A percentile compares a stretch with the other conserved stretches of the same genome.
phyloP scores from a whole-genome alignment of 2,888 invertebrate genomes.

The Thysanoteuthis rhombus region DNA sequence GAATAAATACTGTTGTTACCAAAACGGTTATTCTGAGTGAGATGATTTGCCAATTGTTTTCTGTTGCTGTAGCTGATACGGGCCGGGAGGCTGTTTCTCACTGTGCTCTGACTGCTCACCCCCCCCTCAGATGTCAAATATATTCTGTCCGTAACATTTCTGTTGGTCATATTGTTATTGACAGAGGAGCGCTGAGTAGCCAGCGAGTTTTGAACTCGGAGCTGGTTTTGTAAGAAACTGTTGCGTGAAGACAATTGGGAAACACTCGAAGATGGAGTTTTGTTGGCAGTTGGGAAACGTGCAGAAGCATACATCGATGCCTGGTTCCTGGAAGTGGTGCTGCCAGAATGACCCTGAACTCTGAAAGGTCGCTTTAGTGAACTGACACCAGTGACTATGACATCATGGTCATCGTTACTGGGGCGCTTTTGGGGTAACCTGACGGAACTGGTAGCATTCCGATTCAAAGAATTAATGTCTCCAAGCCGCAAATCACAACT shows the following conservation, averaged over 20 bases:
- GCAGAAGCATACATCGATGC: background rate
- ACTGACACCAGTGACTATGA: slow-evolving; percentile 31
- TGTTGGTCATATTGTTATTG: background rate
- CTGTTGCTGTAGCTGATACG: slow-evolving; percentile 15
- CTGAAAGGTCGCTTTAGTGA: slow-evolving; percentile 27
- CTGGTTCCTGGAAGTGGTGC: background rate
- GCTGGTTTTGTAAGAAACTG: background rate
- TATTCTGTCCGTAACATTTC: slow-evolving; percentile 17
- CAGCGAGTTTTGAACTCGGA: background rate
- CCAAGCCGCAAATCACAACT: background rate
- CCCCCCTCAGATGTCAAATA: background rate
- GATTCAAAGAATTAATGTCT: slow-evolving; percentile 23
- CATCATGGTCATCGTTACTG: slow-evolving; percentile 18
- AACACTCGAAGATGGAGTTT: background rate
- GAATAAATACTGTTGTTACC: slow-evolving; percentile 20
- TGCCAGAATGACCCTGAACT: slow-evolving; percentile 1
- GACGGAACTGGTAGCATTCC: background rate
- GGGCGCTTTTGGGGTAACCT: slow-evolving; percentile 27
- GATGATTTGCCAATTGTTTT: slow-evolving; percentile 12
- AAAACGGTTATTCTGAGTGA: background rate
- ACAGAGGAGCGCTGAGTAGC: background rate
- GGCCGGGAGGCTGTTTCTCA: background rate
- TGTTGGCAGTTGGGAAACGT: background rate
- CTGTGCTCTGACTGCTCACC: background rate
- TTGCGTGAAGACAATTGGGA: background rate